Conservation (phyloP, 2,888 invertebrate genomes). For the Phaedon cochleariae region DNA sequence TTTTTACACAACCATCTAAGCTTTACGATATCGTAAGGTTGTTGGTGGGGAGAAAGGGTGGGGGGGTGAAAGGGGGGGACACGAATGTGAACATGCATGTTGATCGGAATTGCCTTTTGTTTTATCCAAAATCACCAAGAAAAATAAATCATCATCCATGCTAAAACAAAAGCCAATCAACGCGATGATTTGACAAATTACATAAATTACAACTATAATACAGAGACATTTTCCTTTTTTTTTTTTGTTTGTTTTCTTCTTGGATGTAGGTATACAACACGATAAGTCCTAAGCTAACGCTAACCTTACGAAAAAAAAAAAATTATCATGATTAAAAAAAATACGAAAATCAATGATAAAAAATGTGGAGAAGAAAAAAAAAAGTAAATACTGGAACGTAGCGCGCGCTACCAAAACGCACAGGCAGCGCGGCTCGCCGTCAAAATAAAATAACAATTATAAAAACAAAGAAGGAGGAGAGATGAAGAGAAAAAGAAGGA, state of each 20-base stretch:
- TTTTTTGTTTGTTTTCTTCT: constrained; percentile 32
- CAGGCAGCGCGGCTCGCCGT: constrained; percentile 53
- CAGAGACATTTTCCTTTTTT: constrained; percentile 44
- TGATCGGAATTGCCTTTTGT: constrained; percentile 49
- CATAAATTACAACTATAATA: constrained; percentile 61
- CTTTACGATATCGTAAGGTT: constrained; percentile 5
- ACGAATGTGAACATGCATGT: constrained; percentile 51
- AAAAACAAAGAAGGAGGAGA: constrained; percentile 33
- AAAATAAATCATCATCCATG: constrained; percentile 31
- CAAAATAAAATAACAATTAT: constrained; percentile 49
- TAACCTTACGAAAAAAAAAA: constrained; percentile 43
- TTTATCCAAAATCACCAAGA: constrained; percentile 45
- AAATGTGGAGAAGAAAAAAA: constrained; percentile 45
- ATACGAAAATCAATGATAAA: constrained; percentile 44
- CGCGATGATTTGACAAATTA: constrained; percentile 50
- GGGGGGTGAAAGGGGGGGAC: constrained; percentile 19
- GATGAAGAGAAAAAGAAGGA: neutral
- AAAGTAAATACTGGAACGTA: constrained; percentile 59
- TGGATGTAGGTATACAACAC: constrained; percentile 54
- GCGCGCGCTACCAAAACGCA: no score
- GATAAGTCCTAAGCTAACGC: constrained; percentile 38
- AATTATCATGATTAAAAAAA: constrained; percentile 44
- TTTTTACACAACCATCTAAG: constrained; percentile 49
- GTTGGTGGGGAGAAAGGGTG: neutral
- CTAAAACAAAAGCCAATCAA: constrained; percentile 55